Percentiles rank a stretch among this genome's conserved stretches.
These are phyloP conservation scores for Willowsia nigromaculata DNA, from an alignment of 2,888 invertebrate species.

Conservation along the genomic window DNA sequence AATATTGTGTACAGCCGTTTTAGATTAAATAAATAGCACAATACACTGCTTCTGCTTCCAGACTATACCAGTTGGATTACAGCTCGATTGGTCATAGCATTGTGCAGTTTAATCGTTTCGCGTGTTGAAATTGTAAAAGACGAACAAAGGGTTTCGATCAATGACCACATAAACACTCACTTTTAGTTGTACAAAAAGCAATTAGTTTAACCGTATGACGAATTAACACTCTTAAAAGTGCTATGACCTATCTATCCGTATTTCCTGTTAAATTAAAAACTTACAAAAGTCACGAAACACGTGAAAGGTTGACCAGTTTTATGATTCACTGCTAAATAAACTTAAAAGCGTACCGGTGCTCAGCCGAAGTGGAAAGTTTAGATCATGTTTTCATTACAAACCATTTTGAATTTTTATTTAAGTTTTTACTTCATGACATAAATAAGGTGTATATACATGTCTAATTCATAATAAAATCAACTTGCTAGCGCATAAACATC, in stretches of 20 bases:
- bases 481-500: neutral
- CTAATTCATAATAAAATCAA: neutral
- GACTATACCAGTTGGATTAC: neutral
- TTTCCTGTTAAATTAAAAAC: slow-evolving; percentile 14
- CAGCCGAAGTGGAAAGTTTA: neutral
- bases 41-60: neutral
- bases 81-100: neutral
- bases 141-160: too few relatives aligned
- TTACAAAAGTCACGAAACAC: neutral
- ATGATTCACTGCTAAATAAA: neutral
- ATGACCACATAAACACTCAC: neutral
- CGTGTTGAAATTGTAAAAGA: too few relatives aligned
- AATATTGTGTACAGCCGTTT: neutral
- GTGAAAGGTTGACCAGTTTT: neutral
- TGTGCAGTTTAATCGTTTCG: too few relatives aligned
- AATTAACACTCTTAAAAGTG: neutral
- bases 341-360: neutral
- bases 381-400: slow-evolving; percentile 4
- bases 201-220: neutral
- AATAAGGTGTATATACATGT: neutral
- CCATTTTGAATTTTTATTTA: neutral
- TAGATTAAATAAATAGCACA: neutral
- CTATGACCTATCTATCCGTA: slow-evolving; percentile 29
- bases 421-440: neutral
- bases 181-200: neutral